A percentile compares a stretch with the other conserved stretches of the same genome.
These are phyloP conservation scores for Dicycla oo DNA, from an alignment of 2,888 invertebrate species.

Conservation along the genomic window DNA sequence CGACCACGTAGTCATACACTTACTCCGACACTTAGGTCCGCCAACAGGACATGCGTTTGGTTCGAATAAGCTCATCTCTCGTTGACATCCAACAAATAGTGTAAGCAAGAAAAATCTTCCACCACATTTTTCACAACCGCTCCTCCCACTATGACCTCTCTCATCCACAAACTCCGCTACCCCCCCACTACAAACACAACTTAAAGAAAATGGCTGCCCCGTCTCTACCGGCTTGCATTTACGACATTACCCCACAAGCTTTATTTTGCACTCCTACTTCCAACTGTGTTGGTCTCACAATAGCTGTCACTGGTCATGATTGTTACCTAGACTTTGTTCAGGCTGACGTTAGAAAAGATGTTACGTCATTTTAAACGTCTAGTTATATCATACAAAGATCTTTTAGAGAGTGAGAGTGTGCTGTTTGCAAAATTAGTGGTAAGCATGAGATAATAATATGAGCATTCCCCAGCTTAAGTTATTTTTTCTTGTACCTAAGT, in stretches of 20 bases:
- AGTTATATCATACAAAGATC: constrained; percentile 39
- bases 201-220: constrained; percentile 64
- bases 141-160: not conserved
- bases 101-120: not conserved
- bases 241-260: constrained; percentile 70
- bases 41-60: not conserved
- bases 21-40: too few relatives aligned
- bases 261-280: constrained; percentile 71
- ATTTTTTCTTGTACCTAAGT: not conserved
- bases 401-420: constrained; percentile 37
- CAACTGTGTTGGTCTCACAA: constrained; percentile 62
- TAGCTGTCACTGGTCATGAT: constrained; percentile 69
- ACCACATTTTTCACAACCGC: not conserved
- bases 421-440: constrained; percentile 1
- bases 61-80: not conserved
- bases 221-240: constrained; percentile 68
- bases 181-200: constrained; percentile 39
- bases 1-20: not conserved
- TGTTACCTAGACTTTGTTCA: constrained; percentile 65
- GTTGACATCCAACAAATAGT: not conserved
- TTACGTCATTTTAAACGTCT: constrained; percentile 57
- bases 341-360: constrained; percentile 54
- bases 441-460: not conserved
- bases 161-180: constrained; percentile 26
- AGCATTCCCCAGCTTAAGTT: not conserved